A percentile compares a stretch with the other conserved stretches of the same genome.
These are phyloP conservation scores for Crossaster papposus DNA, from an alignment of 53 echinoderm and acorn worm genomes.

Conservation along the genomic window DNA sequence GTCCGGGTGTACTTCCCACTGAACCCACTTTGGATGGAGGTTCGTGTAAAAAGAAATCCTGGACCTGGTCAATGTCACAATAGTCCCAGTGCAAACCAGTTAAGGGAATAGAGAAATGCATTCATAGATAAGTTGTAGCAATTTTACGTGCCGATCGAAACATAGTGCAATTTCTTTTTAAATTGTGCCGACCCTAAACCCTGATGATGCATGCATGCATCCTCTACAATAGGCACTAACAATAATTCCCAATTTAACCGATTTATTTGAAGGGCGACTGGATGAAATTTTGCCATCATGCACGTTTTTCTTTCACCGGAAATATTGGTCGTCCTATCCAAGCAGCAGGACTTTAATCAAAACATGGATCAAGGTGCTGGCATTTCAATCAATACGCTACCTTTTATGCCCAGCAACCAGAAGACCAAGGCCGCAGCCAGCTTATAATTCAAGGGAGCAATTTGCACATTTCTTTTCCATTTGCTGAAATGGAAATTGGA, in stretches of 20 bases:
- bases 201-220: not conserved
- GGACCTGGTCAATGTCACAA: no score
- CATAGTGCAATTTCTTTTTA: not conserved
- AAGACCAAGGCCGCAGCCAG: constrained; percentile 1
- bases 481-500: not conserved
- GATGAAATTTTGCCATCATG: not conserved
- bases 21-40: no score
- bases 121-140: not conserved
- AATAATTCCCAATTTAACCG: not conserved
- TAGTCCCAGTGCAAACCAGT: not conserved
- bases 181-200: not conserved
- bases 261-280: not conserved
- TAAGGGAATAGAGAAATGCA: not conserved
- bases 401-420: not conserved
- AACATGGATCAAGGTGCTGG: not conserved
- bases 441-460: not conserved
- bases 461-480: not conserved
- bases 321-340: not conserved
- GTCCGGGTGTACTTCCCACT: no score
- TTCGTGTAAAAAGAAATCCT: no score
- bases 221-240: not conserved
- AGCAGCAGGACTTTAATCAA: not conserved
- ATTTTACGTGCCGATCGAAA: not conserved
- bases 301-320: not conserved
- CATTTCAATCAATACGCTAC: constrained; percentile 18